phyloP scores from a whole-genome alignment of 2,888 invertebrate species.

The Microplitis deprimator region DNA sequence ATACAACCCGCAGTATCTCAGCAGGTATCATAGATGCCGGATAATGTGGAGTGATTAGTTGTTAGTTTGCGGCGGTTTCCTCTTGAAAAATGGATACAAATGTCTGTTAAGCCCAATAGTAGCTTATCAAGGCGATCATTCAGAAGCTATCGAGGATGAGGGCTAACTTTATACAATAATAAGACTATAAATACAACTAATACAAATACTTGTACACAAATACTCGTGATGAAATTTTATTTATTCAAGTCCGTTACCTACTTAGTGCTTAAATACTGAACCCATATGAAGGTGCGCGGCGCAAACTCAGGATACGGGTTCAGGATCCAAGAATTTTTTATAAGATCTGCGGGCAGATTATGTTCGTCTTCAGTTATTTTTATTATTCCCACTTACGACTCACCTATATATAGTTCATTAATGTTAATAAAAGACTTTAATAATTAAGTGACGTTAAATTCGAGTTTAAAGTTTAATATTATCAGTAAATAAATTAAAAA shows the following conservation, averaged over 20 bases:
- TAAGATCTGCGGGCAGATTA: conserved; percentile 51
- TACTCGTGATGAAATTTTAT: background rate
- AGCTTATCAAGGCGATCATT: conserved; percentile 9
- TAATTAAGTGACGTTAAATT: background rate
- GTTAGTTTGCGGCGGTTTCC: background rate
- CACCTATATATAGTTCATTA: background rate
- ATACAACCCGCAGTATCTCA: conserved; percentile 47
- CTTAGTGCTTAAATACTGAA: conserved; percentile 6
- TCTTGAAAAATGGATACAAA: conserved; percentile 2
- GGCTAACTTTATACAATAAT: background rate
- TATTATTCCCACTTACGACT: background rate
- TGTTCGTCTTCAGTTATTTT: conserved; percentile 25
- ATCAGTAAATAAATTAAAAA: conserved; percentile 3
- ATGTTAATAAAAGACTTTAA: background rate
- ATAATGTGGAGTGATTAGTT: background rate
- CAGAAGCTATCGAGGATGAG: conserved; percentile 5
- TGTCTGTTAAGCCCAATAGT: background rate
- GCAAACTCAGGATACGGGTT: conserved; percentile 28
- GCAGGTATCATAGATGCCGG: conserved; percentile 31
- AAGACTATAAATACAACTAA: background rate
- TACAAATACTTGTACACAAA: background rate
- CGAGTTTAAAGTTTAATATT: background rate
- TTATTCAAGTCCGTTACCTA: background rate
- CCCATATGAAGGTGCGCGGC: conserved; percentile 20
- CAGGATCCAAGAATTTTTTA: conserved; percentile 21